phyloP scores from a whole-genome alignment of 2,797 vertebrate genomes.

The Enteromius thamalakanensis region DNA sequence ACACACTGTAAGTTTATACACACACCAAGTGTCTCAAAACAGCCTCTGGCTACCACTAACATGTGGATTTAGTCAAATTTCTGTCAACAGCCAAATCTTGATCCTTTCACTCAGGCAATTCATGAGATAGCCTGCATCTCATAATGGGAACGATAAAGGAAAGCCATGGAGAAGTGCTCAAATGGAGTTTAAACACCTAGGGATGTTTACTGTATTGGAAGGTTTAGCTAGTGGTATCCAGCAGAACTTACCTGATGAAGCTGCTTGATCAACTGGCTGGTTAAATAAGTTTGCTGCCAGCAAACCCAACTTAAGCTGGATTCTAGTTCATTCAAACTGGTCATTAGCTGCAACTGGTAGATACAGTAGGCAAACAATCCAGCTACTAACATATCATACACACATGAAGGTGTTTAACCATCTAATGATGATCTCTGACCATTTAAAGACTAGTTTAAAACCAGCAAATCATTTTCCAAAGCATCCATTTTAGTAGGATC shows the following conservation, averaged over 20 bases:
- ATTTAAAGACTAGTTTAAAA: neutral
- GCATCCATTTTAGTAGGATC: neutral
- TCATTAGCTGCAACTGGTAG: neutral
- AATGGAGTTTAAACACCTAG: conserved; percentile 12
- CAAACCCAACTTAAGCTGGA: neutral
- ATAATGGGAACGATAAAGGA: conserved; percentile 21
- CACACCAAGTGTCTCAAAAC: conserved; percentile 36
- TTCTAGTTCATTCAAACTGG: neutral
- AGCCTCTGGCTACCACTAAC: conserved; percentile 41
- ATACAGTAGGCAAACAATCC: neutral
- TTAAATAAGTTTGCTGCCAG: neutral
- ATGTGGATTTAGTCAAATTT: conserved; percentile 39
- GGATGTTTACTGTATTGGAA: conserved; percentile 9
- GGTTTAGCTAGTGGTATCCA: conserved; percentile 11
- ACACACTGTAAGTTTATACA: conserved; percentile 40
- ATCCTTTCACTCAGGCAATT: conserved; percentile 40
- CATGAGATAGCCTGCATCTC: conserved; percentile 23
- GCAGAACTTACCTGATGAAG: neutral
- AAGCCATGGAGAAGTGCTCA: neutral
- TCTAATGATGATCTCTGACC: neutral
- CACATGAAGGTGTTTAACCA: neutral
- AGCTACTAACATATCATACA: neutral
- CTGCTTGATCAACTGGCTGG: neutral
- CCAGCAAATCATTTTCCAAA: neutral
- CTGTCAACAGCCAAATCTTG: conserved; percentile 35